Percentiles rank a stretch among this genome's conserved stretches.
Conservation (phyloP, 2,113 vertebrate genomes). For the Percopsis transmontana region DNA sequence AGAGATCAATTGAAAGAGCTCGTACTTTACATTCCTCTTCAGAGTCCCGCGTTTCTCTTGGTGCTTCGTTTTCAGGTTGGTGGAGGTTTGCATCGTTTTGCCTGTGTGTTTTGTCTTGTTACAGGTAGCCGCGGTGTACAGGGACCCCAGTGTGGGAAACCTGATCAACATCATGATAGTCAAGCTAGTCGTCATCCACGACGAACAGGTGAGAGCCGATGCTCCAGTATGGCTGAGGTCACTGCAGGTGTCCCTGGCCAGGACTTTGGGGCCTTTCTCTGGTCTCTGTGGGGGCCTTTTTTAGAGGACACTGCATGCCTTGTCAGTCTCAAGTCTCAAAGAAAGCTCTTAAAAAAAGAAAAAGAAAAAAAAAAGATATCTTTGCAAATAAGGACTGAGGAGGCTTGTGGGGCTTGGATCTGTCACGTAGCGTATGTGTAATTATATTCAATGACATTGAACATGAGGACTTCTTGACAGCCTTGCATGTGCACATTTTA, state of each 20-base stretch:
- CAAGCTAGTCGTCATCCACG: conserved; percentile 91
- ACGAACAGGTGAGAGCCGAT: conserved; percentile 86
- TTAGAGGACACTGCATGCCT: conserved; percentile 58
- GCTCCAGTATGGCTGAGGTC: conserved; percentile 40
- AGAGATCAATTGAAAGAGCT: conserved; percentile 13
- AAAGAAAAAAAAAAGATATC: conserved; percentile 43
- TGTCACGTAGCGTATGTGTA: not conserved
- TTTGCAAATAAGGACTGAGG: conserved; percentile 36
- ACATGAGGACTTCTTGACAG: not conserved
- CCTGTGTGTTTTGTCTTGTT: conserved; percentile 70
- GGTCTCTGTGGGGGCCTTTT: conserved; percentile 38
- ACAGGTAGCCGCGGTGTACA: conserved; percentile 95
- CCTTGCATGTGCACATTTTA: too few relatives aligned
- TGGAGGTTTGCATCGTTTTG: conserved; percentile 68
- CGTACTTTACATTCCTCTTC: too few relatives aligned
- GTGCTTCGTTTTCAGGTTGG: conserved; percentile 35
- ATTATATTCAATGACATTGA: not conserved
- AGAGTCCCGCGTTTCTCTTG: too few relatives aligned
- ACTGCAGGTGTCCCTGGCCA: conserved; percentile 56
- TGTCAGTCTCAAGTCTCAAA: conserved; percentile 54
- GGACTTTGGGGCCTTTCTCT: conserved; percentile 15
- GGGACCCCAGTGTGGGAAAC: conserved; percentile 95
- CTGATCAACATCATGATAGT: conserved; percentile 96
- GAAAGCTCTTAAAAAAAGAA: conserved; percentile 19
- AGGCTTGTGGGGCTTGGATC: not conserved